phyloP scores from a whole-genome alignment of 2,113 vertebrate genomes.

The Colistium nudipinnis region DNA sequence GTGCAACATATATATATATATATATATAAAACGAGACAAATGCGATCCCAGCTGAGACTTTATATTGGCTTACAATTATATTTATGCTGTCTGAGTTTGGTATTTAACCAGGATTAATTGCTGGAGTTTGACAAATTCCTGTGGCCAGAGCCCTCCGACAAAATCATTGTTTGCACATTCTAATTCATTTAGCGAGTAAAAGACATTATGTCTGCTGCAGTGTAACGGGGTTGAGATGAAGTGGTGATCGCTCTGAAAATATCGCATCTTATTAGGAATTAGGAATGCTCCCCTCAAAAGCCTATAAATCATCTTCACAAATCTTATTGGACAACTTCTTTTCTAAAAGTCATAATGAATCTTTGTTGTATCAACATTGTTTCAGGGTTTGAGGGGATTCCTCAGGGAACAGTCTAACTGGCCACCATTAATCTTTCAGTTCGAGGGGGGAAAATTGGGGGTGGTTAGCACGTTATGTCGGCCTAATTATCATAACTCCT shows the following conservation, averaged over 20 bases:
- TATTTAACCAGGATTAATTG: conserved; percentile 62
- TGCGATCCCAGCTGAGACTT: conserved; percentile 43
- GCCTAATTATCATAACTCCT: conserved; percentile 65
- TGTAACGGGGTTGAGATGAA: conserved; percentile 42
- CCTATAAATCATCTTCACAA: conserved; percentile 62
- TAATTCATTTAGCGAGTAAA: conserved; percentile 53
- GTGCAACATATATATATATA: too few relatives aligned
- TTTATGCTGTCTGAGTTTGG: conserved; percentile 52
- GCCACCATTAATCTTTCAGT: conserved; percentile 62
- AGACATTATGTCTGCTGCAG: conserved; percentile 38
- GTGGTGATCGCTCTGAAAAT: conserved; percentile 53
- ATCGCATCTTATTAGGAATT: conserved; percentile 64
- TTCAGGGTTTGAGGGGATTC: conserved; percentile 46
- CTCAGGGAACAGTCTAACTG: conserved; percentile 54
- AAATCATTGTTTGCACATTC: conserved; percentile 61
- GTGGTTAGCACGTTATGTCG: conserved; percentile 72
- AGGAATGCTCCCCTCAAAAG: conserved; percentile 50
- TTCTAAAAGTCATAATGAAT: conserved; percentile 67
- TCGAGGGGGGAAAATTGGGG: conserved; percentile 51
- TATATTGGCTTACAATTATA: conserved; percentile 46
- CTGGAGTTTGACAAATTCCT: conserved; percentile 55
- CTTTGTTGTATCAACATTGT: conserved; percentile 66
- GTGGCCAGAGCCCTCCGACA: conserved; percentile 45
- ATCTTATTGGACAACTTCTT: conserved; percentile 54
- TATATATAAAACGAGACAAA: conserved; percentile 36